Percentiles rank a stretch among this genome's conserved stretches.
Conservation (phyloP, 1,140 invertebrate genomes). For the Drosophila teissieri region DNA sequence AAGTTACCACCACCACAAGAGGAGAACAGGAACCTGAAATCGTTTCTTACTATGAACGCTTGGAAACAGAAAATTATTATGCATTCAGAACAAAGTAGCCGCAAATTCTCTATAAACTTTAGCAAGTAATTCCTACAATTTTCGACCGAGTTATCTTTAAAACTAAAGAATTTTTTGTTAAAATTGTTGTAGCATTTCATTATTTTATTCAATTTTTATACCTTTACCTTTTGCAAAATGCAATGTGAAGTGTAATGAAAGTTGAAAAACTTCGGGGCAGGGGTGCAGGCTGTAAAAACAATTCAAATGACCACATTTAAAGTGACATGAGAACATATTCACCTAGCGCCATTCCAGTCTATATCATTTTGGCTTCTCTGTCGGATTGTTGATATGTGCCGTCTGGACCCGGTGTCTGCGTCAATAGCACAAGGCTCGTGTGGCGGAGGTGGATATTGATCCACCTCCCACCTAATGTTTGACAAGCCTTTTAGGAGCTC, state of each 20-base stretch:
- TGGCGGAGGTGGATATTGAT: slow-evolving; percentile 4
- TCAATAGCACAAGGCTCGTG: slow-evolving; percentile 48
- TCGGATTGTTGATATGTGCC: slow-evolving; percentile 21
- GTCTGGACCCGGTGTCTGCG: slow-evolving; percentile 45
- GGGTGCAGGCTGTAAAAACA: slow-evolving; percentile 45
- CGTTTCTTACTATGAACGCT: background rate
- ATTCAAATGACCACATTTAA: slow-evolving; percentile 52
- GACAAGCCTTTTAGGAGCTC: slow-evolving; percentile 7
- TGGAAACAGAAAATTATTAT: background rate
- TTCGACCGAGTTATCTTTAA: no score
- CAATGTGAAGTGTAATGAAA: background rate
- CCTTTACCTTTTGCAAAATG: no score
- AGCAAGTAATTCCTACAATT: no score
- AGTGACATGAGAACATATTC: slow-evolving; percentile 3
- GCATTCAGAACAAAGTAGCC: background rate
- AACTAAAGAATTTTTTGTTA: no score
- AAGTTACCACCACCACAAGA: slow-evolving; percentile 30
- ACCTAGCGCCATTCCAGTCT: background rate
- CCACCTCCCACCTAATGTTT: slow-evolving; percentile 1
- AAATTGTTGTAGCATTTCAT: no score
- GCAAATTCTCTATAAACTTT: background rate
- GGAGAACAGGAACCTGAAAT: slow-evolving; percentile 4
- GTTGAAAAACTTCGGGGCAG: slow-evolving; percentile 3
- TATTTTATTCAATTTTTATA: no score
- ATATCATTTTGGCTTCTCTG: slow-evolving; percentile 16